phyloP scores from a whole-genome alignment of 2,797 vertebrate species.

The Buphagus erythrorhynchus region DNA sequence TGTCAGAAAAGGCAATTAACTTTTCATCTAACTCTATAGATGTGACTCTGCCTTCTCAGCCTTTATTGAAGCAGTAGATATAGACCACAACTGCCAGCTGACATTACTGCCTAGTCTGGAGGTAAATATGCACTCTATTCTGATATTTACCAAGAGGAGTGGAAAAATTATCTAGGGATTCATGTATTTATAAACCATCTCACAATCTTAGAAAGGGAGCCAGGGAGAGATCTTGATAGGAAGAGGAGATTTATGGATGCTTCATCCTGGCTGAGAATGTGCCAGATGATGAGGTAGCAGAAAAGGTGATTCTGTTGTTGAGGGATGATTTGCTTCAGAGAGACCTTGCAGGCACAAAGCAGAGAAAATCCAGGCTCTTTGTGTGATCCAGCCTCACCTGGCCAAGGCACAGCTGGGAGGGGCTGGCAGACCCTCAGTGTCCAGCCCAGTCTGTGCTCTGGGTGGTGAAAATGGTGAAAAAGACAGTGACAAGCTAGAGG shows the following conservation, averaged over 20 bases:
- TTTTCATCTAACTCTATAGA: neutral
- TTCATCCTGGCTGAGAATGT: conserved; percentile 1
- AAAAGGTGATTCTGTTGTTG: neutral
- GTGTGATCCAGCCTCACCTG: neutral
- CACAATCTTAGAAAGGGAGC: neutral
- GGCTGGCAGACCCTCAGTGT: neutral
- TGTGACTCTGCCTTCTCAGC: neutral
- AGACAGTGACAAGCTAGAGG: neutral
- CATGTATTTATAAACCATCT: neutral
- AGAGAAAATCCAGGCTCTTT: neutral
- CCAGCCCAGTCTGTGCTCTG: neutral
- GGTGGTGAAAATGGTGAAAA: neutral
- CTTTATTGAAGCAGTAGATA: neutral
- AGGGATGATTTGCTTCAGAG: neutral
- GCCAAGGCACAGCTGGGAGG: neutral
- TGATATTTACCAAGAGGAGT: neutral
- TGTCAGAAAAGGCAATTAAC: neutral
- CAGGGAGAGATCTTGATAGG: neutral
- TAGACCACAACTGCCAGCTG: accelerated
- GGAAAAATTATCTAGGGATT: neutral
- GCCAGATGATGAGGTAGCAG: neutral
- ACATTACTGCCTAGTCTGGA: neutral
- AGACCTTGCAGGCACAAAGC: neutral
- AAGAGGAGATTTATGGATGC: neutral
- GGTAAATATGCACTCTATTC: neutral